Evolutionary conservation across 1,140 invertebrate species (phyloP), one percentile per base, ranked within the genome.

Genomic region (Marisa cornuarietis): DNA sequence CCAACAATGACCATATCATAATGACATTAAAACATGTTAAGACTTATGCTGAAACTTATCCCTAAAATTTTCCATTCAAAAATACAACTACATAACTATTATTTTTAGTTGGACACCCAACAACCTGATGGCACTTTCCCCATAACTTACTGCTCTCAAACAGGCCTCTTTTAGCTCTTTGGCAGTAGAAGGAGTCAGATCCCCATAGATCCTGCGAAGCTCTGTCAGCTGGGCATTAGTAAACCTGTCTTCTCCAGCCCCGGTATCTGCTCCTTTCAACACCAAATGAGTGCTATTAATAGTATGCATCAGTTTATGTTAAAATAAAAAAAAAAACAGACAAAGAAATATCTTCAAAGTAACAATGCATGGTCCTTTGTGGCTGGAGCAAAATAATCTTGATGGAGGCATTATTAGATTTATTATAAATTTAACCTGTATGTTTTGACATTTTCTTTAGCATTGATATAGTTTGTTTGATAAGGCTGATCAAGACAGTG

Each of bases 191-290:
- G 83, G 79, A 71, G 84, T 88, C 11, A 90, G 80, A 81, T 90
- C 89, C 42, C 89, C 88, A 81, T 90, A 90, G 26, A 90, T 89
- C 68, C 87, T 87, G 71, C 87, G 86, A 24, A 90, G 79, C 69
- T 83, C 85, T 51, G 85, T 82, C 61, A 90, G 78, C 42, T 78
- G 82, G 42, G 83, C 71, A 52, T 65, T 86, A 71, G 78, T 75
- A 79, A 86, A 85, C 62, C 80, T 77, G 26, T 84, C 81, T 20
- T 80, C 81, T n/a, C 79, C 65, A 51, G 49, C 77, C 22, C 75
- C 54, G 22, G 78, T 42, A n/a, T 68, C 76, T 52, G 72, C 62
- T 63, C 51, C 68, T 73, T 49, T 42, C 72, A 26, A 76, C 22
- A 65, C 26, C 22, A n/a, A 52, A 74, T 42, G 22, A 13, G 71